Evolutionary conservation across 2,113 vertebrate genomes (phyloP), one percentile per base, ranked within the genome.

Genomic region (Cichladusa arquata): DNA sequence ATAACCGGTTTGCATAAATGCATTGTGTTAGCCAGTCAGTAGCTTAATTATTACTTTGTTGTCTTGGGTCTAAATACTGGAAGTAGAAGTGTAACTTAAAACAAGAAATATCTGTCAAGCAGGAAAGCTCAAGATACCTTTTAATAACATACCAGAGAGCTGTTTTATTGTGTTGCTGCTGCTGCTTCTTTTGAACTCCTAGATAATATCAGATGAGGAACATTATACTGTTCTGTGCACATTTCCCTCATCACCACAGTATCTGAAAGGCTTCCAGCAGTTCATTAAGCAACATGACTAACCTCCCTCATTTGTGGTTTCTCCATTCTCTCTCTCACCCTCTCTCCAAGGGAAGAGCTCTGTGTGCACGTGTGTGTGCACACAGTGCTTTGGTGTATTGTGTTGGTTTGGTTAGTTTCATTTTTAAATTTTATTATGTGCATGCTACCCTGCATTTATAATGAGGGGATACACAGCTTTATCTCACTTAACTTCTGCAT

Each of bases 261-360:
- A 95, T 89, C 96, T 95, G 93, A 95, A 96, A 91, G 91, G 48
- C 78, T 96, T 96, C 91, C 96, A 97, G 87, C 20, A 92, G 91
- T 91, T 96, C 88, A 93, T 97, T 96, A 96, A 95, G 77, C 92
- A 86, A 82, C 69, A 92, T 92, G 93, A 97, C 92, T 97, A 97
- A 95, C 84, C 62, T 80, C 74, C 58, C 79, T 95, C 89, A 88
- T 92, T 88, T 81, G 96, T 78, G 93, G 94, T 95, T 97, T 94
- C 54, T 87, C 71, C 60, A 4, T 90, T 94, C 69, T 78, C 76
- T 78, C 71, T 91, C 92, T 88, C 73, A 89, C 85, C 77, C 73
- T 93, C 84, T 85, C 73, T 92, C 86, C 58, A 92, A 54, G 73
- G 28, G 66, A 78, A 95, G 20, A 65, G 64, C 36, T 64, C 15